Conservation (phyloP, 1,140 invertebrate genomes). For the Drosophila kikkawai region DNA sequence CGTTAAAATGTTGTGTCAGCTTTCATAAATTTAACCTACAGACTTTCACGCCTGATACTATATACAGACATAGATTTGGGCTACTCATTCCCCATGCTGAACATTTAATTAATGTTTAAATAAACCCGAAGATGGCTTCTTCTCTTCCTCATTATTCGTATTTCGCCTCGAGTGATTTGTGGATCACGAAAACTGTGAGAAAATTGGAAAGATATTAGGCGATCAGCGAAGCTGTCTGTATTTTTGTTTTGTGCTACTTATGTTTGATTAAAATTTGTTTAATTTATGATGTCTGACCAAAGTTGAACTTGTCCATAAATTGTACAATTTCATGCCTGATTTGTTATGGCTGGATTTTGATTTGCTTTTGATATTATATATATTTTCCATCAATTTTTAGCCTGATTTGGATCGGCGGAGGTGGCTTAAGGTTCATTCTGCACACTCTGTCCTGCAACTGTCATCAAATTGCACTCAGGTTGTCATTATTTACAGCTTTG, state of each 20-base stretch:
- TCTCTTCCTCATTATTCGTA: slow-evolving; percentile 20
- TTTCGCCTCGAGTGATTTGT: slow-evolving; percentile 58
- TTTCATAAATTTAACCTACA: slow-evolving; percentile 63
- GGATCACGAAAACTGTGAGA: slow-evolving; percentile 62
- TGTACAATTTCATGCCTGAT: slow-evolving; percentile 69
- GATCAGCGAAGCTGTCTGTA: slow-evolving; percentile 13
- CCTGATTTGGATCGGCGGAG: background rate
- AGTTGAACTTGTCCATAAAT: slow-evolving; percentile 61
- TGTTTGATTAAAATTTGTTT: slow-evolving; percentile 70
- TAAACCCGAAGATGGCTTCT: slow-evolving; percentile 45
- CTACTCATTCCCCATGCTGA: slow-evolving; percentile 50
- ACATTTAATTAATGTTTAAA: slow-evolving; percentile 70
- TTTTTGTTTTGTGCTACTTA: slow-evolving; percentile 53
- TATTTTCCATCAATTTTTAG: slow-evolving; percentile 18
- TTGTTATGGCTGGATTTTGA: slow-evolving; percentile 41
- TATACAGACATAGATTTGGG: slow-evolving; percentile 7
- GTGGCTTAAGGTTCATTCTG: background rate
- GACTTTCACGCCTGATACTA: slow-evolving; percentile 48
- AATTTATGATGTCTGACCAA: slow-evolving; percentile 49
- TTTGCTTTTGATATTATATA: slow-evolving; percentile 8
- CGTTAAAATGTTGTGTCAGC: slow-evolving; percentile 54
- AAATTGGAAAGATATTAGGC: slow-evolving; percentile 42
- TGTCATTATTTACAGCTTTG: slow-evolving; percentile 76
- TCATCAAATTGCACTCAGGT: slow-evolving; percentile 74
- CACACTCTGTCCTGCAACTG: slow-evolving; percentile 46